Evolutionary conservation across 2,113 vertebrate genomes (phyloP).

Genomic region (Otus sunia): DNA sequence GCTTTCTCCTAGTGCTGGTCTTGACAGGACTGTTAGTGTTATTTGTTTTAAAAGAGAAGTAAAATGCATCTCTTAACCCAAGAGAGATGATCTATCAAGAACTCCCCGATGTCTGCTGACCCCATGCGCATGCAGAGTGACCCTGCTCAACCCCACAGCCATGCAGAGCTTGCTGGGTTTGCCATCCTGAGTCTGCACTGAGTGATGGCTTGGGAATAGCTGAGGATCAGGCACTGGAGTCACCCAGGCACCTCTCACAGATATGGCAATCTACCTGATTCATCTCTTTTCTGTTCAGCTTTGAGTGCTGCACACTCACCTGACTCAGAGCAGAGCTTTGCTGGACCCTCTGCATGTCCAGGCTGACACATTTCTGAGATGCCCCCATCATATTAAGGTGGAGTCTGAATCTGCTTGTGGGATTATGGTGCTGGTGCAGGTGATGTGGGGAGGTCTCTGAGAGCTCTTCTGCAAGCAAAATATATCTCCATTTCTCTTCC

Average conservation of each 20-base stretch:
- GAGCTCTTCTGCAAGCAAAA: background rate
- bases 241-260: background rate
- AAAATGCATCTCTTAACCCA: background rate
- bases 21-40: too few species aligned
- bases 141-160: background rate
- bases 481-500: background rate
- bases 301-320: background rate
- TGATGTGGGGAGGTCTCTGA: background rate
- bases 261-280: fast-evolving
- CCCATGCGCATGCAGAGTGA: background rate
- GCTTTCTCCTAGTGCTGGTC: background rate
- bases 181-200: fast-evolving
- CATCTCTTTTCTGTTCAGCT: background rate
- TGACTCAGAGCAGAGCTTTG: background rate
- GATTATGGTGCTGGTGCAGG: background rate
- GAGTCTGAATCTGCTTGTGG: background rate
- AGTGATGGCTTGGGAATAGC: background rate
- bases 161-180: background rate
- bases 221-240: background rate
- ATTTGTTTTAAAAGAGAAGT: background rate
- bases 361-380: background rate
- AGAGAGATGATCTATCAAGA: background rate
- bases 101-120: background rate
- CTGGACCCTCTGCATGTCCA: background rate
- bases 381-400: too few species aligned